Percentiles rank a stretch among this genome's conserved stretches.
Conservation (phyloP, 1,140 invertebrate species). For the Hormaphis cornu region DNA sequence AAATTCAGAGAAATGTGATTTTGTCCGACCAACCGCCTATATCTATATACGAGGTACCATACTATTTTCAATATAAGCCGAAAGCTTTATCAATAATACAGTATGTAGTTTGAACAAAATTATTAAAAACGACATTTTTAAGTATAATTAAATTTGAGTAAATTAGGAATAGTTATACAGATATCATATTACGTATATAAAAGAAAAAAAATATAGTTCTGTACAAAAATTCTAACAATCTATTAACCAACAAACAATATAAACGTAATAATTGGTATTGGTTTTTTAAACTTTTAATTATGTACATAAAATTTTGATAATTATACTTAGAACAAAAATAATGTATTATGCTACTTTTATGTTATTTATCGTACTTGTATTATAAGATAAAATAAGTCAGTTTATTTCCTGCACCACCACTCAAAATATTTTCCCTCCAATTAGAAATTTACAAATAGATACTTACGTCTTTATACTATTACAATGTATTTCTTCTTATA, state of each 20-base stretch:
- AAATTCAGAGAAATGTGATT: not conserved
- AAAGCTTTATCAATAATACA: slow-evolving; percentile 4
- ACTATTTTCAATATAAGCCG: not conserved
- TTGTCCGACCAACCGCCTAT: not conserved
- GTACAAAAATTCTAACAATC: slow-evolving; percentile 5
- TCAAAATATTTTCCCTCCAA: not conserved
- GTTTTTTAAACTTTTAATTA: no score
- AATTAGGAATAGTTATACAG: slow-evolving; percentile 6
- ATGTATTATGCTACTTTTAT: no score
- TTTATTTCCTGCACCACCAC: not conserved
- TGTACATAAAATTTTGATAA: no score
- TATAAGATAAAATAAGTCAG: not conserved
- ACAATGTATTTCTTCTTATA: not conserved
- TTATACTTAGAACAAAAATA: no score
- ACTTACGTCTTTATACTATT: not conserved
- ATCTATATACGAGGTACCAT: no score
- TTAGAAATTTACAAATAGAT: not conserved
- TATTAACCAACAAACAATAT: no score
- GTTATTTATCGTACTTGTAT: not conserved
- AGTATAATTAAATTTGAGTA: slow-evolving; percentile 34
- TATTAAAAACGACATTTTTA: slow-evolving; percentile 36
- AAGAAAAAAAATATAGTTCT: not conserved
- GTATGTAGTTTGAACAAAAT: slow-evolving; percentile 37
- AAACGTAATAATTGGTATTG: no score
- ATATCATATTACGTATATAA: no score